Conservation (phyloP, 2,888 invertebrate species). For the Parapristionchus giblindavisi region DNA sequence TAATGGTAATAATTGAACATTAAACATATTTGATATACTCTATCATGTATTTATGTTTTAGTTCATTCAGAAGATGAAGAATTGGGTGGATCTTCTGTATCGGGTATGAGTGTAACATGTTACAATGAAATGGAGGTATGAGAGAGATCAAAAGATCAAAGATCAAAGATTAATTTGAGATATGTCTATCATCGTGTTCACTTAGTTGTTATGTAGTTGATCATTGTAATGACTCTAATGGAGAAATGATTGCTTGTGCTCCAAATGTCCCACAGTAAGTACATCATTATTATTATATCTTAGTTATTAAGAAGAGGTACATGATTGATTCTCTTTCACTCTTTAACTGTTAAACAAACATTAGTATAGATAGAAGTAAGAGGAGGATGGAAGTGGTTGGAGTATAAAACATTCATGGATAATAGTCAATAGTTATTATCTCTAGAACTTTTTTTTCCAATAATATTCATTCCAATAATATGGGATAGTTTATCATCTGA, state of each 20-base stretch:
- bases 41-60: not conserved
- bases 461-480: not conserved
- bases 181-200: constrained; percentile 53
- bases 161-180: constrained; percentile 42
- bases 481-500: not conserved
- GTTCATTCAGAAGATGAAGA: constrained; percentile 19
- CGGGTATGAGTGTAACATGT: constrained; percentile 28
- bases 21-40: not conserved
- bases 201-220: constrained; percentile 56
- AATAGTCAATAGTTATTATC: not conserved
- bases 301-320: not conserved
- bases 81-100: constrained; percentile 36
- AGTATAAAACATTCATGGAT: constrained; percentile 21
- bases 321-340: not conserved
- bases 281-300: not conserved
- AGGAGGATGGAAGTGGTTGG: not conserved
- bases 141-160: not conserved
- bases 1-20: constrained; percentile 9
- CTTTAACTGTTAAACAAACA: not conserved
- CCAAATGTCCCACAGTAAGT: constrained; percentile 53
- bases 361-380: constrained; percentile 21
- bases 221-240: constrained; percentile 51
- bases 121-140: constrained; percentile 17
- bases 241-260: constrained; percentile 53
- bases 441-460: too few relatives aligned